Evolutionary conservation across 2,888 invertebrate genomes (phyloP).

Genomic region (Leucophenga maculata): DNA sequence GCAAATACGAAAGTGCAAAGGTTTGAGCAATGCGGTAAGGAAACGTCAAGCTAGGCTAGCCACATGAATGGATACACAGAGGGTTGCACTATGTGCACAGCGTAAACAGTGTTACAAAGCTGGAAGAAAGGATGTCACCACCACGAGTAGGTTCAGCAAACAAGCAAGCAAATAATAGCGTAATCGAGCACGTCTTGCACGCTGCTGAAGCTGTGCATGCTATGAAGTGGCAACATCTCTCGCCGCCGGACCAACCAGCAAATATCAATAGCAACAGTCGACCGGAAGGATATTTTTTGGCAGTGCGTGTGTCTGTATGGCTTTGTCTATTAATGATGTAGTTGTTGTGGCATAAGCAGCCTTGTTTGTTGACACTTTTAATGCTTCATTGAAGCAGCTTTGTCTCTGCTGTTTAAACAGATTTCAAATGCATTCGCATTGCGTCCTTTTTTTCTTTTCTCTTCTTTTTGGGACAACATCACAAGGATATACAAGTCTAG

Average conservation of each 20-base stretch:
- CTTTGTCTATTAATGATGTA: no score
- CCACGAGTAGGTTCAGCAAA: conserved; percentile 41
- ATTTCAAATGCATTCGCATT: no score
- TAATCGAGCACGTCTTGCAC: conserved; percentile 65
- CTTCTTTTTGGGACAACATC: no score
- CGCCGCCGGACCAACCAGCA: background rate
- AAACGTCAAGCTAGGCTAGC: background rate
- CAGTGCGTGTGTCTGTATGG: no score
- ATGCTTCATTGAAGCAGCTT: no score
- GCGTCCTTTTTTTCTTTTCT: no score
- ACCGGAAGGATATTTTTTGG: conserved; percentile 2
- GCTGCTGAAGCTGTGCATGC: background rate
- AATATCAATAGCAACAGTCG: conserved; percentile 3
- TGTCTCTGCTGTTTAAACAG: no score
- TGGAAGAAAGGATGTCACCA: background rate
- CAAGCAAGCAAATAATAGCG: conserved; percentile 66
- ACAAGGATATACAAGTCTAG: no score
- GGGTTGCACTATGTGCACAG: background rate
- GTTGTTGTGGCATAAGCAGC: no score
- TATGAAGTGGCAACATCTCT: no score
- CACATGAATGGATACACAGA: background rate
- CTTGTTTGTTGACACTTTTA: no score
- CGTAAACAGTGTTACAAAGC: background rate
- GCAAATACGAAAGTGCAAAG: background rate
- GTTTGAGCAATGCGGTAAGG: conserved; percentile 3